These are phyloP conservation scores for Odontamblyopus rebecca DNA, from an alignment of 2,797 vertebrate species.

Conservation along the genomic window DNA sequence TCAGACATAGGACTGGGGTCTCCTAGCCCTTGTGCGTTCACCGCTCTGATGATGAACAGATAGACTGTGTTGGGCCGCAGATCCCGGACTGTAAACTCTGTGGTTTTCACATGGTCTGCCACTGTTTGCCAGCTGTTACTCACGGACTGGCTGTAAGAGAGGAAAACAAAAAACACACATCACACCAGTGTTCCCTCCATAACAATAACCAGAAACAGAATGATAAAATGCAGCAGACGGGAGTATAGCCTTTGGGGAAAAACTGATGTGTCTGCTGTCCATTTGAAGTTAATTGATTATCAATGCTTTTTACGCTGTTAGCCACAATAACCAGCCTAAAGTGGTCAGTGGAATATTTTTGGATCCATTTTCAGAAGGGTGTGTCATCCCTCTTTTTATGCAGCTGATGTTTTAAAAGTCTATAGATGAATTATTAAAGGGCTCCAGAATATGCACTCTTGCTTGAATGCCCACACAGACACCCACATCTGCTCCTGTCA, in stretches of 20 bases:
- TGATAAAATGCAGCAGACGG: slow-evolving; percentile 1
- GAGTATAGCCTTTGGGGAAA: slow-evolving; percentile 1
- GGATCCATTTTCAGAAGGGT: slow-evolving; percentile 7
- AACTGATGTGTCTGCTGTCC: background rate
- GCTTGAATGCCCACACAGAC: slow-evolving; percentile 41
- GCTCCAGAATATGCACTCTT: slow-evolving; percentile 5
- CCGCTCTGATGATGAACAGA: slow-evolving; percentile 93
- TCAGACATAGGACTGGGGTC: slow-evolving; percentile 93
- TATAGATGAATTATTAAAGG: background rate
- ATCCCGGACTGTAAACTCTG: slow-evolving; percentile 83
- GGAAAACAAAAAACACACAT: slow-evolving; percentile 5
- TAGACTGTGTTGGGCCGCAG: slow-evolving; percentile 93
- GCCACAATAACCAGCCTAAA: slow-evolving; percentile 4
- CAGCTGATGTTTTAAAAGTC: slow-evolving; percentile 12
- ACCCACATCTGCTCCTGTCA: slow-evolving; percentile 60
- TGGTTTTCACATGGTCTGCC: slow-evolving; percentile 89
- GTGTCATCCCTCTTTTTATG: slow-evolving; percentile 6
- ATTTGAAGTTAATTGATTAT: slow-evolving; percentile 6
- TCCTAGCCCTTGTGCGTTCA: slow-evolving; percentile 90
- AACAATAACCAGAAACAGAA: background rate
- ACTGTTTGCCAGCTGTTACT: slow-evolving; percentile 96
- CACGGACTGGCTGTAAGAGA: slow-evolving; percentile 85
- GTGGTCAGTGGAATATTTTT: slow-evolving; percentile 9
- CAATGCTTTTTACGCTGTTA: slow-evolving; percentile 2
- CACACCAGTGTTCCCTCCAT: background rate